Evolutionary conservation across 2,888 invertebrate genomes (phyloP), one percentile per base, ranked within the genome.

Genomic region (Altica lythri): DNA sequence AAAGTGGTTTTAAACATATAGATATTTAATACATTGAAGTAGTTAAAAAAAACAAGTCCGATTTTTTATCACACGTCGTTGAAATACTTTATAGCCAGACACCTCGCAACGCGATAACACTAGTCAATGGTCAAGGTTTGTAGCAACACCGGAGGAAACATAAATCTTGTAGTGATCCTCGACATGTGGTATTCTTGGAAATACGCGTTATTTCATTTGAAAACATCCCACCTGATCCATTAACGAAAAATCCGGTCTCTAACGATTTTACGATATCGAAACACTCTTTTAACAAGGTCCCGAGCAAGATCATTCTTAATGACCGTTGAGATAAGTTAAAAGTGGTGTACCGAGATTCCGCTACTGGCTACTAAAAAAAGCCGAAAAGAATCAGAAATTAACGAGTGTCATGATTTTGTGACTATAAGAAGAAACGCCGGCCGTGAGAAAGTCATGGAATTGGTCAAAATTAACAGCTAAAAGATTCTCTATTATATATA

Each of bases 271-370:
- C 67, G 66, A 63, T 71, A 72, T 69, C 70, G 61, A 60, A 65
- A 67, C 71, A 67, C 65, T 51, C 67, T 64, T 49, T 49, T 70
- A 72, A 74, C 73, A 71, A 70, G 69, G 67, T 65, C 63, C 67
- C 64, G 61, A 68, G 68, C 70, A 66, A 72, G 72, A 71, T 72
- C 70, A 64, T 71, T 65, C 68, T 74, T 74, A 73, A 74, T 72
- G 73, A 72, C 70, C 66, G 64, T 55, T 64, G 44, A 59, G 61
- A 63, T 63, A 64, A 62, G 58, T 69, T 67, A 63, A 69, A 69
- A 69, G 68, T 69, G 68, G 67, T 76, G 76, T 76, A 74, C 72
- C 68, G 64, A 68, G 70, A 76, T 76, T 75, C 76, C 75, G 74
- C 75, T 72, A 74, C 73, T 64, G 72, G 67, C 70, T 65, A 67